Conservation (phyloP, 2,888 invertebrate genomes). For the Aphodius granarius region DNA sequence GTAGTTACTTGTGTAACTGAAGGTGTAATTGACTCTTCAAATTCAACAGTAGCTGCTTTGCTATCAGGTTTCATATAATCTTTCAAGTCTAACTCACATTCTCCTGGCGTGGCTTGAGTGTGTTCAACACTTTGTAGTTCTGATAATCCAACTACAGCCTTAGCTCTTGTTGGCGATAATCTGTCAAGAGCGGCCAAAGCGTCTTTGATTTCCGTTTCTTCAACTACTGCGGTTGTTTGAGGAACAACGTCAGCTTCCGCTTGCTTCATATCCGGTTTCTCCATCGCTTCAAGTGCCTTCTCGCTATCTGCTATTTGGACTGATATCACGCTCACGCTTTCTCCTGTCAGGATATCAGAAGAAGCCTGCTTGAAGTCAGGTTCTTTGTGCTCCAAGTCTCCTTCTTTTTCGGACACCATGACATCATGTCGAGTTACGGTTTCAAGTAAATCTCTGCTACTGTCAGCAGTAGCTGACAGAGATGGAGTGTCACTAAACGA, state of each 20-base stretch:
- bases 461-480: constrained; percentile 51
- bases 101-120: constrained; percentile 59
- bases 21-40: constrained; percentile 54
- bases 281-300: constrained; percentile 52
- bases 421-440: constrained; percentile 62
- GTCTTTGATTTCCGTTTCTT: constrained; percentile 60
- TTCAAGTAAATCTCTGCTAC: constrained; percentile 57
- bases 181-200: constrained; percentile 56
- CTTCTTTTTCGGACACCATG: constrained; percentile 63
- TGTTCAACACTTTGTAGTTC: constrained; percentile 59
- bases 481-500: constrained; percentile 47
- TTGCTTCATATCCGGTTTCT: constrained; percentile 46
- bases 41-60: constrained; percentile 52
- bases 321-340: constrained; percentile 61
- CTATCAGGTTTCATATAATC: constrained; percentile 54
- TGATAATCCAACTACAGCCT: constrained; percentile 58
- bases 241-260: constrained; percentile 54
- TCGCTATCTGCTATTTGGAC: constrained; percentile 62
- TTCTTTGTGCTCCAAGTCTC: constrained; percentile 48
- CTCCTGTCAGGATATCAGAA: constrained; percentile 58
- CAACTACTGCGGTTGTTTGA: constrained; percentile 58
- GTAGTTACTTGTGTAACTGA: constrained; percentile 53
- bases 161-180: constrained; percentile 50
- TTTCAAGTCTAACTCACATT: constrained; percentile 59
- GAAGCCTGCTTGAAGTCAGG: constrained; percentile 56